A percentile compares a stretch with the other conserved stretches of the same genome.
These are phyloP conservation scores for Psephotus haematonotus DNA, from an alignment of 2,113 vertebrate species.

Conservation along the genomic window DNA sequence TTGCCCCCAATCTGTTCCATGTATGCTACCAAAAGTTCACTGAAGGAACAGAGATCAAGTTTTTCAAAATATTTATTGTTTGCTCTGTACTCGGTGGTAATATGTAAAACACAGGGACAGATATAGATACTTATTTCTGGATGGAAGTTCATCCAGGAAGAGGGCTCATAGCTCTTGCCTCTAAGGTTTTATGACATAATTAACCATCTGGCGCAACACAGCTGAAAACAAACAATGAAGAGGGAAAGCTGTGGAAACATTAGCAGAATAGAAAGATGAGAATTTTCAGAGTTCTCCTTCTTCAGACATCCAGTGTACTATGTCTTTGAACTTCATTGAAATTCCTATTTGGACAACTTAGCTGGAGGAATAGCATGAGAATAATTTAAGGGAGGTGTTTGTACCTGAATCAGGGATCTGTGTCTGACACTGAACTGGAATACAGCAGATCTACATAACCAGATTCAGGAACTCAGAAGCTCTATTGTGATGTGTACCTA, in stretches of 20 bases:
- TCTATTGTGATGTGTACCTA: neutral
- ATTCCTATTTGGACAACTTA: neutral
- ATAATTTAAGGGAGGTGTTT: neutral
- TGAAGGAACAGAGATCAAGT: neutral
- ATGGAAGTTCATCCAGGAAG: neutral
- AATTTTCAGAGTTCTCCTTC: neutral
- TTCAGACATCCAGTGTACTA: neutral
- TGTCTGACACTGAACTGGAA: neutral
- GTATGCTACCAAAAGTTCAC: neutral
- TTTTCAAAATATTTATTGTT: neutral
- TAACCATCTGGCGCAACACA: neutral
- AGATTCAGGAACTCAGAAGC: neutral
- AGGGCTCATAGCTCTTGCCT: neutral
- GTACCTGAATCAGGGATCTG: neutral
- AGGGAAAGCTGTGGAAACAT: neutral
- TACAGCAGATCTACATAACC: neutral
- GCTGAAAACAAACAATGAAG: neutral
- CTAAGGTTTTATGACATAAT: neutral
- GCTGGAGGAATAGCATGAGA: neutral
- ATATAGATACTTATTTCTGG: neutral
- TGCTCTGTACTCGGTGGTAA: neutral
- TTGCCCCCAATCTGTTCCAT: fast-evolving
- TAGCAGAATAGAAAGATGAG: neutral
- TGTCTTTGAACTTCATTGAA: neutral
- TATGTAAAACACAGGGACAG: neutral